Evolutionary conservation across 2,113 vertebrate genomes (phyloP), one percentile per base, ranked within the genome.

Genomic region (Notothenia coriiceps): DNA sequence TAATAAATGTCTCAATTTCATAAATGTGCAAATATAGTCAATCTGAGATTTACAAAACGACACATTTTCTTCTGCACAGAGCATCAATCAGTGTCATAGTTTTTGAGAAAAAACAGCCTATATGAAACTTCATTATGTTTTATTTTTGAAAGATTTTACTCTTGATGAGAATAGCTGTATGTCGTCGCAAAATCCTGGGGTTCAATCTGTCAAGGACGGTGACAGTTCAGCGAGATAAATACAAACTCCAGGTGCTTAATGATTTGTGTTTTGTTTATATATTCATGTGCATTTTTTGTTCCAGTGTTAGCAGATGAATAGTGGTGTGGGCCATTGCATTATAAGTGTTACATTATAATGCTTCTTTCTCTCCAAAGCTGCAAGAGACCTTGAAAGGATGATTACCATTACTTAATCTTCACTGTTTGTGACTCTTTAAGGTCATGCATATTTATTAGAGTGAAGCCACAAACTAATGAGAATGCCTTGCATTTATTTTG

Each of bases 401-500:
- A 89, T 93, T 91, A 90, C 80, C 85, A 90, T 91, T 80, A 43
- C 73, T 74, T 93, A 85, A 87, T 93, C 79, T 88, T 47, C 75
- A 78, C 67, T 73, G 77, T 91, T 85, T 87, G 86, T 67, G 79
- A 86, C 82, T 82, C 68, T 92, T 91, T 87, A 84, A 77, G 68
- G 66, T 86, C 85, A 92, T 93, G 86, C 91, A 94, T 93, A 94
- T 93, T 92, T 91, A 93, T 90, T 76, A 86, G 71, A 54, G 44
- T 15, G 22, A 70, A 81, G 82, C 79, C 81, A 77, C 22, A 29
- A 77, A 80, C 86, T 81, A 83, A 87, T 86, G 56, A 70, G 71
- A 83, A 92, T 56, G 87, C 65, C 64, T 73, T 79, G 70, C 82
- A 83, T 91, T 89, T 88, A 88, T 89, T 78, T 90, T 89, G 77